These are phyloP conservation scores for Lota lota DNA, from an alignment of 2,113 vertebrate genomes.

Conservation along the genomic window DNA sequence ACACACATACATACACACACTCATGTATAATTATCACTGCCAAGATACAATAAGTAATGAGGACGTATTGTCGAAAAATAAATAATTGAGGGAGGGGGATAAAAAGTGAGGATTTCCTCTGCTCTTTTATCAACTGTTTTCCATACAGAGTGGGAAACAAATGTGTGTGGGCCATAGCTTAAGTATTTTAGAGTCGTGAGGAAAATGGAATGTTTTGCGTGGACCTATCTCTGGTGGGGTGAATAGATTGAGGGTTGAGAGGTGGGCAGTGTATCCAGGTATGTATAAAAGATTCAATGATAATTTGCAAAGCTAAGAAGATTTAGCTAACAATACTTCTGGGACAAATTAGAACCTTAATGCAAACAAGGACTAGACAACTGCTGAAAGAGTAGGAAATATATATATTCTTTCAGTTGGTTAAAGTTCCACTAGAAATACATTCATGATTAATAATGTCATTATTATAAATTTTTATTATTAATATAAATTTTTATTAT, in stretches of 20 bases:
- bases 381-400: too few relatives aligned
- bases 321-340: too few relatives aligned
- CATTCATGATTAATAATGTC: neutral
- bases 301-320: too few relatives aligned
- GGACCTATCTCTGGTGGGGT: slow-evolving; percentile 31
- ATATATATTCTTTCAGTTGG: too few relatives aligned
- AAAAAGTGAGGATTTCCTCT: slow-evolving; percentile 57
- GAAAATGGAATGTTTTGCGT: slow-evolving; percentile 58
- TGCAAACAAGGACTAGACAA: too few relatives aligned
- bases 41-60: slow-evolving; percentile 72
- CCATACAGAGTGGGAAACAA: slow-evolving; percentile 53
- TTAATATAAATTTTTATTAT: too few relatives aligned
- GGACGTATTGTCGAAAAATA: slow-evolving; percentile 62
- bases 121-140: slow-evolving; percentile 65
- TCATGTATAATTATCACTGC: slow-evolving; percentile 53
- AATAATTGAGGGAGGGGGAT: slow-evolving; percentile 45
- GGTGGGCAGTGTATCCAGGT: slow-evolving; percentile 40
- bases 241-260: slow-evolving; percentile 43
- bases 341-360: too few relatives aligned
- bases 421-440: too few relatives aligned
- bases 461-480: too few relatives aligned
- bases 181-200: slow-evolving; percentile 48
- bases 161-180: slow-evolving; percentile 46
- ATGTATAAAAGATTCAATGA: slow-evolving; percentile 46
- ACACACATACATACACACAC: too few relatives aligned